Evolutionary conservation across 2,888 invertebrate genomes (phyloP).

Genomic region (Dasysyrphus tricinctus): DNA sequence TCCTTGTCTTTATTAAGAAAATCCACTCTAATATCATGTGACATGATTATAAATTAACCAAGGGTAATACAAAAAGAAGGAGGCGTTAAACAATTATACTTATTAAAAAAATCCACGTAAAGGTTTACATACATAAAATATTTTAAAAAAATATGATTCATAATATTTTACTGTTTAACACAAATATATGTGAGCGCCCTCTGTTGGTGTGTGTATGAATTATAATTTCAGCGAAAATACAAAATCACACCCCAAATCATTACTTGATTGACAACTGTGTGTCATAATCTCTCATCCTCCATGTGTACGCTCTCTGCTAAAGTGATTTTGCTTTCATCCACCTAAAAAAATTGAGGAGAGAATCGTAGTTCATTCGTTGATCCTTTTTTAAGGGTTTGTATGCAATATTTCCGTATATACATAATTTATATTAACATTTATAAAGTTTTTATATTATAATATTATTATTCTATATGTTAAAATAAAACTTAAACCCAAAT

Average conservation of each 20-base stretch:
- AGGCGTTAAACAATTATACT: conserved; percentile 18
- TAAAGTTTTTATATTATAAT: conserved; percentile 31
- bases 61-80: conserved; percentile 54
- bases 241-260: conserved; percentile 51
- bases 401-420: conserved; percentile 69
- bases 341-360: conserved; percentile 56
- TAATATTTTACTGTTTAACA: conserved; percentile 60
- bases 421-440: conserved; percentile 43
- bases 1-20: conserved; percentile 62
- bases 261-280: conserved; percentile 71
- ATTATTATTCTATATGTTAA: conserved; percentile 47
- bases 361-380: conserved; percentile 58
- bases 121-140: background rate
- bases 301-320: conserved; percentile 69
- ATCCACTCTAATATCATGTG: conserved; percentile 39
- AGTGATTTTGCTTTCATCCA: conserved; percentile 67
- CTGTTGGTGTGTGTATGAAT: conserved; percentile 74
- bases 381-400: conserved; percentile 75
- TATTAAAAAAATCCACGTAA: background rate
- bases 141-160: conserved; percentile 28
- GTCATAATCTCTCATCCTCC: conserved; percentile 65
- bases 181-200: conserved; percentile 70
- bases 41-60: conserved; percentile 56
- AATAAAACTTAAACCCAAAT: background rate
- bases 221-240: conserved; percentile 70